A percentile compares a stretch with the other conserved stretches of the same genome.
Conservation (phyloP, 92 coral and sea anemone species). For the Scolanthus callimorphus region DNA sequence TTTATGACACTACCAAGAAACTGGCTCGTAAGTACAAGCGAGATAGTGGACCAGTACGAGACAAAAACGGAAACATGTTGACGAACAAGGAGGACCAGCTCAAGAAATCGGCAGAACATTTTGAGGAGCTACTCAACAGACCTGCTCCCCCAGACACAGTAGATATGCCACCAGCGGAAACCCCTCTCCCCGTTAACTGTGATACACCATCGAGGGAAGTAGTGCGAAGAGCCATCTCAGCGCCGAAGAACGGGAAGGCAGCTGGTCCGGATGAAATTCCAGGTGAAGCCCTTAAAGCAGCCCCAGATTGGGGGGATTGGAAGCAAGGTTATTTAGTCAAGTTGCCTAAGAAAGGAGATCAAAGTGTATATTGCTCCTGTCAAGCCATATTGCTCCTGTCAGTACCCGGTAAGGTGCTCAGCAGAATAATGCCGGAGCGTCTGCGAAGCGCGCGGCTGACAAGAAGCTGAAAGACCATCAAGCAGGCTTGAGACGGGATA, state of each 20-base stretch:
- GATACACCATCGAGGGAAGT: conserved; percentile 16
- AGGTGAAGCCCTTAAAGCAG: conserved; percentile 19
- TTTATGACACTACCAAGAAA: conserved; percentile 25
- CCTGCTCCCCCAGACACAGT: conserved; percentile 9
- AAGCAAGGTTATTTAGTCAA: conserved; percentile 23
- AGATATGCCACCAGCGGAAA: conserved; percentile 27
- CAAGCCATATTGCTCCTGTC: conserved; percentile 12
- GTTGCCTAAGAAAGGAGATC: conserved; percentile 18
- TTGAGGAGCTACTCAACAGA: conserved; percentile 21
- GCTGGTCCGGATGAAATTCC: conserved; percentile 21
- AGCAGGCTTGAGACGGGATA: conserved; percentile 4
- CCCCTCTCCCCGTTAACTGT: conserved; percentile 14
- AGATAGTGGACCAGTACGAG: conserved; percentile 4
- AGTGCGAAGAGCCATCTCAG: conserved; percentile 10
- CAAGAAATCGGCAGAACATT: conserved; percentile 33
- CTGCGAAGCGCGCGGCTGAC: conserved; percentile 1
- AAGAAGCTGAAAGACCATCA: conserved; percentile 16
- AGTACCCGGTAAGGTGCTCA: conserved; percentile 12
- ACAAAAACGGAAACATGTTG: conserved; percentile 10
- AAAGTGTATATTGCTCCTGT: conserved; percentile 5
- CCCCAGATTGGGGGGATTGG: conserved; percentile 16
- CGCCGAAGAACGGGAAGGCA: conserved; percentile 21
- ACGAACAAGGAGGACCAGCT: conserved; percentile 17
- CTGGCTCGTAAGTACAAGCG: conserved; percentile 9
- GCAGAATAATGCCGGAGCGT: conserved; percentile 6